Conservation (phyloP, 2,113 vertebrate species). For the Talpa occidentalis region DNA sequence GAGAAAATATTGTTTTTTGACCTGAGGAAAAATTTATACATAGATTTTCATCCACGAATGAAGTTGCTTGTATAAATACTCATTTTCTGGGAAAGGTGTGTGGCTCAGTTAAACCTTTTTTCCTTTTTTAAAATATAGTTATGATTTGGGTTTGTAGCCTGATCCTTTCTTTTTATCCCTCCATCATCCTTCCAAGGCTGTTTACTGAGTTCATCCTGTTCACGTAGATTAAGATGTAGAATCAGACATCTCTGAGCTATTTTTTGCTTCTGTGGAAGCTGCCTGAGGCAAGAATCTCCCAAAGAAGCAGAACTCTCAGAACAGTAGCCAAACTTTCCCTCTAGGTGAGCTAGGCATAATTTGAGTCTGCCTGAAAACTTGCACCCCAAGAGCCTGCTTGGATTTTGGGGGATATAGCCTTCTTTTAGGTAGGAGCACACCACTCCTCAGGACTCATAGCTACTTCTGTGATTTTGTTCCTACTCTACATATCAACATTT, state of each 20-base stretch:
- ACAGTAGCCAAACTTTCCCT: neutral
- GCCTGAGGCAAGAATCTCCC: conserved; percentile 48
- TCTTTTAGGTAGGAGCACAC: neutral
- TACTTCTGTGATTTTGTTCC: neutral
- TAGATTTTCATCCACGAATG: neutral
- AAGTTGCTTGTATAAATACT: neutral
- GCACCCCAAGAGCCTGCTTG: neutral
- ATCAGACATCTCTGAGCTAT: conserved; percentile 49
- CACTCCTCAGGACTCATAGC: neutral
- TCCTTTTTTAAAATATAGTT: neutral
- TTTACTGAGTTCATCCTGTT: conserved; percentile 2
- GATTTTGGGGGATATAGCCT: neutral
- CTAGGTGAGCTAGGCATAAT: neutral
- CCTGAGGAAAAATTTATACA: neutral
- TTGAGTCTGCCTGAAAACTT: neutral
- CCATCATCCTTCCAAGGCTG: conserved; percentile 39
- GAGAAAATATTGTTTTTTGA: neutral
- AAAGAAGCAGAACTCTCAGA: conserved; percentile 45
- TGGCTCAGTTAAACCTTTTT: neutral
- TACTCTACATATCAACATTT: neutral
- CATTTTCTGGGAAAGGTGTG: neutral
- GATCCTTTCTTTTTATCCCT: conserved; percentile 29
- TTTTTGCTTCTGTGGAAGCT: conserved; percentile 55
- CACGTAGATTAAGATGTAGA: conserved; percentile 47
- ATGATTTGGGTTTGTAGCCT: neutral